phyloP scores from a whole-genome alignment of 92 coral and sea anemone species.

The Hydrozoanthus gracilis region DNA sequence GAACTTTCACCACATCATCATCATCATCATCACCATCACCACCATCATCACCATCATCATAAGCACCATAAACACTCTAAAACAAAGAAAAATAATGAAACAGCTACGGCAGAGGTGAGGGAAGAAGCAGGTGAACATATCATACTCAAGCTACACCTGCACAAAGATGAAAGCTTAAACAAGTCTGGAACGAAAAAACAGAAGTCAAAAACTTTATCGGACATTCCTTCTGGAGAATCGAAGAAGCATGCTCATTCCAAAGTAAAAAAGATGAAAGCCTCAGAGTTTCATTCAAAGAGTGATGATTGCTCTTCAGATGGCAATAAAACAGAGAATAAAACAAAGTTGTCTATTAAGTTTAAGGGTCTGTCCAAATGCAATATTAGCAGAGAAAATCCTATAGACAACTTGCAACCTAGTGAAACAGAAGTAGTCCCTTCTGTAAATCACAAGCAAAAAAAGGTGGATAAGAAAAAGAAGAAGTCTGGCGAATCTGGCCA shows the following conservation, averaged over 20 bases:
- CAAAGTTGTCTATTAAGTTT: conserved; percentile 80
- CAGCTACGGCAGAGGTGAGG: conserved; percentile 57
- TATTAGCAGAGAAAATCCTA: conserved; percentile 54
- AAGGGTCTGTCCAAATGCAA: conserved; percentile 71
- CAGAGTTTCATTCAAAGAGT: conserved; percentile 1
- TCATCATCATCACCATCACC: conserved; percentile 25
- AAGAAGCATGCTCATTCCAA: conserved; percentile 5
- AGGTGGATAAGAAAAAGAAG: conserved; percentile 50
- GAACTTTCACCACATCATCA: conserved; percentile 1
- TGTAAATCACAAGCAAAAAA: conserved; percentile 10
- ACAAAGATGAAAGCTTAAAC: conserved; percentile 65
- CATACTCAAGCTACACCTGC: conserved; percentile 86
- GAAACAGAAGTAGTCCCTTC: conserved; percentile 11
- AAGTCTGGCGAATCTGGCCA: background rate
- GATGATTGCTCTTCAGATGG: background rate
- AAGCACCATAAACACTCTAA: conserved; percentile 71
- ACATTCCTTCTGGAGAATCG: background rate
- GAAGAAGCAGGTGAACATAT: conserved; percentile 85
- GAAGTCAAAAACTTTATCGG: conserved; percentile 13
- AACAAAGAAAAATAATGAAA: conserved; percentile 61
- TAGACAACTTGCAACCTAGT: conserved; percentile 21
- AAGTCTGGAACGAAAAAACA: conserved; percentile 36
- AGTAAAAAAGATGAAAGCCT: background rate
- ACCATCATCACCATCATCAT: conserved; percentile 61
- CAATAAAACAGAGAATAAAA: conserved; percentile 46